These are phyloP conservation scores for Danaus chrysippus DNA, from an alignment of 2,888 invertebrate genomes.

Conservation along the genomic window DNA sequence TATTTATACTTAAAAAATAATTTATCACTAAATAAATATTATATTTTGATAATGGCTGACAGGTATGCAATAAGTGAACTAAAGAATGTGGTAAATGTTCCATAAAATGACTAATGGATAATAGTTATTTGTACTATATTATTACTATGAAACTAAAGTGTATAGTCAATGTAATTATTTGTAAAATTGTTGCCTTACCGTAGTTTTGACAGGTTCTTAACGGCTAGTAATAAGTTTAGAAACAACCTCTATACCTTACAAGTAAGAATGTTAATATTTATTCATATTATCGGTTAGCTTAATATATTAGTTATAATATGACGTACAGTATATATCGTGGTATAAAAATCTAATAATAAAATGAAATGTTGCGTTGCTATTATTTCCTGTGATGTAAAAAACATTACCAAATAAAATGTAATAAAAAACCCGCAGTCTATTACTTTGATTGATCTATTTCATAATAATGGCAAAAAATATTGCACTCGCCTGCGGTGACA, in stretches of 20 bases:
- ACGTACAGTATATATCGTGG: too few species aligned
- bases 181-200: background rate
- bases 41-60: too few species aligned
- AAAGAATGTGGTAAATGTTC: too few species aligned
- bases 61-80: too few species aligned
- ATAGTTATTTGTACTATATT: background rate
- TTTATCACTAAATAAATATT: too few species aligned
- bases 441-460: conserved; percentile 9
- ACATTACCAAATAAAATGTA: background rate
- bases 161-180: background rate
- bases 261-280: too few species aligned
- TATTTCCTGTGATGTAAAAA: background rate
- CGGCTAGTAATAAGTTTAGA: background rate
- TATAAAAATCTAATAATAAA: background rate
- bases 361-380: background rate
- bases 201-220: background rate
- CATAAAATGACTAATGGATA: too few species aligned
- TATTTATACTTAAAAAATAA: too few species aligned
- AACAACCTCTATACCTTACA: too few species aligned
- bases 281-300: too few species aligned
- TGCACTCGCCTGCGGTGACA: conserved; percentile 5
- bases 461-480: conserved; percentile 7
- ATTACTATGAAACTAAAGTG: background rate
- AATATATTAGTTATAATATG: too few species aligned
- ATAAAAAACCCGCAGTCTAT: background rate